Conservation (phyloP, 2,797 vertebrate species). For the Chiloscyllium punctatum region DNA sequence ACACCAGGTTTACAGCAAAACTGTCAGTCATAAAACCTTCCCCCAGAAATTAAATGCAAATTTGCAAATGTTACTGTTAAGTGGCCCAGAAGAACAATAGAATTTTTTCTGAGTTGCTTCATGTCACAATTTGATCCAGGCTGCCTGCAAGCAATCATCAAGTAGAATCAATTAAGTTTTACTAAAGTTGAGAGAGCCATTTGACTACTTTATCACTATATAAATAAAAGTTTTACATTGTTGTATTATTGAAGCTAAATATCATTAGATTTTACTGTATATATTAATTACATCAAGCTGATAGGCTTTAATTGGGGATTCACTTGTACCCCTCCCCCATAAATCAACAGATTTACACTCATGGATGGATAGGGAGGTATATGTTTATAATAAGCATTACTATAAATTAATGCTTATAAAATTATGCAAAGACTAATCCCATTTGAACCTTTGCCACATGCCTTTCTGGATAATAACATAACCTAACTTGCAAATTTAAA, state of each 20-base stretch:
- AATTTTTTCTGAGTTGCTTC: background rate
- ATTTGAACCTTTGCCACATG: no score
- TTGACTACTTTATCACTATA: background rate
- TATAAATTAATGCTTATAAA: no score
- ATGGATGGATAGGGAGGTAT: no score
- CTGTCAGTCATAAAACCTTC: background rate
- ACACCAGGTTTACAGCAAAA: background rate
- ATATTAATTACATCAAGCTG: background rate
- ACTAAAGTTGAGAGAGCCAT: background rate
- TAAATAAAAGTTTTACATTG: background rate
- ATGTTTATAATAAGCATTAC: no score
- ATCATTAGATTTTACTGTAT: background rate
- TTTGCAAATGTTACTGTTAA: background rate
- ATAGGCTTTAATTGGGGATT: no score
- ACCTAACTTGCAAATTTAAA: no score
- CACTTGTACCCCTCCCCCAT: no score
- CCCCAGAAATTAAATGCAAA: background rate
- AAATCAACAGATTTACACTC: no score
- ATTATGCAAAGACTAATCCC: no score
- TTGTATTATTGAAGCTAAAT: background rate
- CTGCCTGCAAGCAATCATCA: background rate
- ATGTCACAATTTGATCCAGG: background rate
- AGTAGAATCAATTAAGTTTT: background rate
- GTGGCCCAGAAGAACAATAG: background rate
- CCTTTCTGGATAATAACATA: no score